Base-by-base conservation (phyloP, 1,140 invertebrate species). In the Drosophila malerkotliana region DNA sequence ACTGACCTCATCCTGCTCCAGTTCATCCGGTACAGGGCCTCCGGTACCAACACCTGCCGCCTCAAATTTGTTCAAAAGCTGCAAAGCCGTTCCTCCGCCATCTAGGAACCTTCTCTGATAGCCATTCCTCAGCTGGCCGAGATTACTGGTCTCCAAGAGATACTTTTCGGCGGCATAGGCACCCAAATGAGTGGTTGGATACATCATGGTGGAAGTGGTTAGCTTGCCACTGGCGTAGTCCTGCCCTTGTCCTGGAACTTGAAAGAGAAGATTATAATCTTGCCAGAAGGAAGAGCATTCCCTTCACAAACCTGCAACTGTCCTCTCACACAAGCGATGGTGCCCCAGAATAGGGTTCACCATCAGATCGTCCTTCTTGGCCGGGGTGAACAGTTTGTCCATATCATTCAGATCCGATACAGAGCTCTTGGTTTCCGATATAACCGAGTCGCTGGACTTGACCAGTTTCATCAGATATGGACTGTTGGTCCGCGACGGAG, bases 281-380 rank as follows among this genome's bases (percentile, higher is more conserved):
- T 37, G 12, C 4, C 2, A 4, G 10, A 37, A n/a, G 32, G 32
- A 32, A 10, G 32, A 9, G 8, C 8, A 32, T 9, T 14, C 3
- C 14, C 39, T 1, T 6, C 24, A 21, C 18, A 9, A 10, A 47
- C 18, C 44, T 21, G 44, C 12, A 37, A 28, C 18, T 0, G 88
- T 91, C 4, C 91, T 67, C 69, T 94, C 94, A 88, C 94, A 95
- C 32, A 94, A 87, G 47, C 93, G 92, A 76, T 94, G 94, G 88
- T 95, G 94, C 1, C 93, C 92, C 15, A 93, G 58, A 47, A 92
- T 92, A 53, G 93, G 93, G 81, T 94, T 94, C 49, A 94, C 92
- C 77, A 90, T 87, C 3, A 92, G 61, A 53, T 92, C 91, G 45
- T 92, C 91, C 52, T 92, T 92, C n/a, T 90, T 91, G 21, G 82